Conservation (phyloP, 2,888 invertebrate species). For the Nycteola revayana region DNA sequence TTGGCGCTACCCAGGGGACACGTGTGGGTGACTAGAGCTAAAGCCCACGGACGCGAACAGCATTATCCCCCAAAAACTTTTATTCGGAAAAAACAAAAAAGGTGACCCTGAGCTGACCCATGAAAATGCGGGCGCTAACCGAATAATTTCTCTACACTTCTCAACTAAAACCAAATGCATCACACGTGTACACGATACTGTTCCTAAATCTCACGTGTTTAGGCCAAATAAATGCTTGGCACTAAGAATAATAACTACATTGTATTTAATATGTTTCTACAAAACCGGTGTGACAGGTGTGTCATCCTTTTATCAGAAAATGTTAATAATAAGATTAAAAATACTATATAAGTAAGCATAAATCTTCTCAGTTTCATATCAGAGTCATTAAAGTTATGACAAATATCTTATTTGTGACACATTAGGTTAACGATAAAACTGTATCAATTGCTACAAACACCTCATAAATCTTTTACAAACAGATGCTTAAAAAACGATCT, state of each 20-base stretch:
- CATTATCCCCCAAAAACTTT: too few species aligned
- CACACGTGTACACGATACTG: too few species aligned
- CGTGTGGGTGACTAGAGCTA: too few species aligned
- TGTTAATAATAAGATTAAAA: constrained; percentile 8
- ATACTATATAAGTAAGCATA: constrained; percentile 18
- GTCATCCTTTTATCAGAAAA: not conserved
- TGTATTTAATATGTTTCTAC: too few species aligned
- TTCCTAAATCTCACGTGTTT: constrained; percentile 17
- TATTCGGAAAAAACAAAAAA: too few species aligned
- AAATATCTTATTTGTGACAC: constrained; percentile 15
- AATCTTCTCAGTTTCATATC: constrained; percentile 25
- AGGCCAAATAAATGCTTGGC: constrained; percentile 1
- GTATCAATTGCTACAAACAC: constrained; percentile 23
- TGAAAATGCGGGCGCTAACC: too few species aligned
- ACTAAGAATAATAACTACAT: too few species aligned
- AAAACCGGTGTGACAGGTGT: constrained; percentile 21
- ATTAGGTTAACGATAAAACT: constrained; percentile 19
- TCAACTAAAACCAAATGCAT: too few species aligned
- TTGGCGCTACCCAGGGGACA: too few species aligned
- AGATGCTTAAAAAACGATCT: constrained; percentile 17
- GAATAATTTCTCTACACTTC: too few species aligned
- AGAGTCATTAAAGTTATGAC: constrained; percentile 19
- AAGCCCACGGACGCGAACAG: too few species aligned
- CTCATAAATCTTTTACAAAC: constrained; percentile 23
- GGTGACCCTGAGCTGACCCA: too few species aligned